Evolutionary conservation across 2,888 invertebrate genomes (phyloP), one percentile per base, ranked within the genome.

Genomic region (Oxycera nigricornis): DNA sequence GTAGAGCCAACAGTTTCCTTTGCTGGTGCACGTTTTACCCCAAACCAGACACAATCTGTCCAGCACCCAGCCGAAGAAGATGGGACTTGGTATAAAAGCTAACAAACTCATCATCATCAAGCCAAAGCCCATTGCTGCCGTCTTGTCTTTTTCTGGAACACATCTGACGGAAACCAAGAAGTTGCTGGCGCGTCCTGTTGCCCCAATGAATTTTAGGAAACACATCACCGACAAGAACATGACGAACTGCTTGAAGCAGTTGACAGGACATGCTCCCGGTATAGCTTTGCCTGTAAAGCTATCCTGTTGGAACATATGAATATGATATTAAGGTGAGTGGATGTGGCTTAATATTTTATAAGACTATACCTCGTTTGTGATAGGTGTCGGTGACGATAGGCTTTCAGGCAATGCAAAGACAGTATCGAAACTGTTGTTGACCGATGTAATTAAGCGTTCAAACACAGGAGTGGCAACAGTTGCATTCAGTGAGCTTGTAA

Each of bases 1-100:
- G 82, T 92, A 92, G 9, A 92, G 84, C 92, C 92, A 92, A 80
- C 92, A 92, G 80, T 92, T 91, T 77, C 92, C 91, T 67, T 88
- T 89, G 72, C 89, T 89, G 0, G 89, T 87, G 80, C 92, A 92
- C 2, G 90, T 91, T 81, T 90, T 90, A 11, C 92, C 91, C 92
- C 92, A 92, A 14, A 92, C 90, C 28, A 91, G 82, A 79, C 92
- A 92, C 6, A 91, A 88, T 46, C 81, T 81, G 79, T 86, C 85
- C 79, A 93, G 87, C 73, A 93, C 88, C 79, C 89, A 90, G 72
- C 93, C 93, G 80, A 92, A 92, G 74, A 93, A 86, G 77, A 94
- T 91, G 0, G 93, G 93, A 62, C 91, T 91, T 0, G 93, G 93
- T 78, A 93, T 90, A 80, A 92, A 91, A 9, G 91, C 91, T 79